Percentiles rank a stretch among this genome's conserved stretches.
Conservation (phyloP, 1,140 invertebrate species). For the Dinoponera quadriceps region DNA sequence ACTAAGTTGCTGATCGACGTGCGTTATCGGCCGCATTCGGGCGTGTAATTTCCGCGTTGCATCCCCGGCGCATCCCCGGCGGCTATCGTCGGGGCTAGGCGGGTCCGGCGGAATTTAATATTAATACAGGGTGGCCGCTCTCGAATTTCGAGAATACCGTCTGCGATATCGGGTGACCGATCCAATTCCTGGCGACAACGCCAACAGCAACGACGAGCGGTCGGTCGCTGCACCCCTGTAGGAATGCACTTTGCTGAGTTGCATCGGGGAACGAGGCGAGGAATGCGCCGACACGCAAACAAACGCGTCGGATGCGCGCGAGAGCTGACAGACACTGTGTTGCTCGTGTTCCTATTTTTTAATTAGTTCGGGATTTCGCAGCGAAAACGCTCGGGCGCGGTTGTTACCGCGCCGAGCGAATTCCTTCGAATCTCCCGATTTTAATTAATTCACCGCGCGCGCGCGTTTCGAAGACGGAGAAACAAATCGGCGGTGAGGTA, state of each 20-base stretch:
- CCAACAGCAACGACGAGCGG: conserved; percentile 11
- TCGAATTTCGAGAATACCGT: conserved; percentile 73
- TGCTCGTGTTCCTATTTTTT: conserved; percentile 18
- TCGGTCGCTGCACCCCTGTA: background rate
- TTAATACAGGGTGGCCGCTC: conserved; percentile 62
- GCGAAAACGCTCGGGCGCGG: background rate
- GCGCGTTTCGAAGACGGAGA: background rate
- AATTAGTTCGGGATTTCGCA: conserved; percentile 21
- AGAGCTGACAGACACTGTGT: background rate
- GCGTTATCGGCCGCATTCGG: conserved; percentile 26
- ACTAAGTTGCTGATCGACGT: background rate
- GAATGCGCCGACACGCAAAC: conserved; percentile 1
- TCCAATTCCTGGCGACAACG: conserved; percentile 64
- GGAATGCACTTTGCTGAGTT: conserved; percentile 36
- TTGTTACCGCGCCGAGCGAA: background rate
- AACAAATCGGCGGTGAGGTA: background rate
- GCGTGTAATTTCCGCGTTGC: conserved; percentile 38
- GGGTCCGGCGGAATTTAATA: conserved; percentile 70
- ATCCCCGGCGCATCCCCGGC: background rate
- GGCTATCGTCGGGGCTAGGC: conserved; percentile 2
- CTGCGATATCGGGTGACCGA: conserved; percentile 69
- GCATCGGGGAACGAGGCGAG: background rate
- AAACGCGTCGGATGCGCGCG: background rate
- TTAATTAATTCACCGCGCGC: conserved; percentile 35
- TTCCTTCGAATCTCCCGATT: background rate